Evolutionary conservation across 1,140 invertebrate genomes (phyloP), one percentile per base, ranked within the genome.

Genomic region (Saccostrea glomerata): DNA sequence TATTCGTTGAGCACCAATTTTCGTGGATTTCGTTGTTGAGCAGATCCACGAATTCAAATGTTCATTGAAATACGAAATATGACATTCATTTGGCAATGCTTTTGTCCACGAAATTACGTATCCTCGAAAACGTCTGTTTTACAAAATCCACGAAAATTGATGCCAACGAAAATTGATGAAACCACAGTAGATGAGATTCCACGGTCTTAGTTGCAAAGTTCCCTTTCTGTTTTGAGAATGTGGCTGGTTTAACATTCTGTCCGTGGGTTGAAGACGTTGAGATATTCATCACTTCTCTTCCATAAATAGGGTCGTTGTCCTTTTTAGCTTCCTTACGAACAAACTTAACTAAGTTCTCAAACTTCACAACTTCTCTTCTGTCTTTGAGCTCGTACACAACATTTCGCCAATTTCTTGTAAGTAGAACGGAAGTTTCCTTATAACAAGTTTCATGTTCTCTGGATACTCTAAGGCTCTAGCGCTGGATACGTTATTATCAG

Each of bases 341-440:
- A 84, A 91, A 91, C 1, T 86, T 60, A 17, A 89, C 86, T 56
- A 91, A 85, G 25, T 87, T 23, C 15, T 25, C 13, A 73, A 90
- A 89, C n/a, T 82, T 85, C 0, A 90, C 85, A 5, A 3, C 54
- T 63, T 54, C 36, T 20, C 20, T 25, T 40, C 11, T 54, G 58
- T 58, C 66, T 7, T 54, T 86, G 9, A 73, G 63, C 17, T 88
- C 82, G 15, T 88, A 88, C 9, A 88, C 87, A 47, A 89, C 60
- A 56, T 86, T 89, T 20, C 90, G 25, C 89, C 90, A 90, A 56
- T 83, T 88, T 90, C 89, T 25, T 90, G 90, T n/a, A 90, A 66
- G 30, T 88, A 82, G 47, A 86, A 83, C 36, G 36, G 77, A 60
- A 83, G 54, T 25, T 87, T 87, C 7, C 55, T 30, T 11, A 84